These are phyloP conservation scores for Anarrhichthys ocellatus DNA, from an alignment of 2,113 vertebrate species.

Conservation along the genomic window DNA sequence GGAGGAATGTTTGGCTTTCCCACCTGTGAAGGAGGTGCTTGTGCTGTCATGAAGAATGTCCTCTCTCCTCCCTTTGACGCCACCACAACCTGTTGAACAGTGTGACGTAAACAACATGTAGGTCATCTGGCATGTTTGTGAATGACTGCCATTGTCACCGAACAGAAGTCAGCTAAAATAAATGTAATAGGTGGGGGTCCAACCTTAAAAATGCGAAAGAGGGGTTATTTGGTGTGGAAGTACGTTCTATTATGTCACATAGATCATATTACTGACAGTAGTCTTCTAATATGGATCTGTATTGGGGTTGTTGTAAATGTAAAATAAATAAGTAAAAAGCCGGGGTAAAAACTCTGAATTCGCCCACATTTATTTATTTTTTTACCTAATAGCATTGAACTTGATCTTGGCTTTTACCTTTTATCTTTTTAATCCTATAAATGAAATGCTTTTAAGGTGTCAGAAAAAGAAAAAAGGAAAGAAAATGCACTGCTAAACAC, in stretches of 20 bases:
- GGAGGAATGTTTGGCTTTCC: constrained; percentile 9
- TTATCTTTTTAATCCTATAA: neutral
- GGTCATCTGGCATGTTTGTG: constrained; percentile 11
- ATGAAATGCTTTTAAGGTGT: neutral
- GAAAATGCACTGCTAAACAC: neutral
- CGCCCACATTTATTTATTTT: neutral
- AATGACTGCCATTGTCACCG: too few species aligned
- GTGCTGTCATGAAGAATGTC: neutral
- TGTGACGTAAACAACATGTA: neutral
- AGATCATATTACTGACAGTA: neutral
- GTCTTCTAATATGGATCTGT: neutral
- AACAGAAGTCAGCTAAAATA: neutral
- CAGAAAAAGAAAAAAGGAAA: neutral
- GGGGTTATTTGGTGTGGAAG: neutral
- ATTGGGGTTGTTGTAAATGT: neutral
- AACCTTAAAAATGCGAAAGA: neutral
- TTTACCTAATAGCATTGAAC: neutral
- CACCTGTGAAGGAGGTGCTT: constrained; percentile 17
- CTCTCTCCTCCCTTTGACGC: neutral
- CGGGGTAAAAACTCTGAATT: too few species aligned
- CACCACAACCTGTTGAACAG: constrained; percentile 16
- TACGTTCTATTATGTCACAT: neutral
- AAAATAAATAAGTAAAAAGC: neutral
- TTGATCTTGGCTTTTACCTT: neutral
- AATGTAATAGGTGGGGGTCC: neutral